These are phyloP conservation scores for Heliconius charithonia DNA, from an alignment of 2,888 invertebrate genomes.

Conservation along the genomic window DNA sequence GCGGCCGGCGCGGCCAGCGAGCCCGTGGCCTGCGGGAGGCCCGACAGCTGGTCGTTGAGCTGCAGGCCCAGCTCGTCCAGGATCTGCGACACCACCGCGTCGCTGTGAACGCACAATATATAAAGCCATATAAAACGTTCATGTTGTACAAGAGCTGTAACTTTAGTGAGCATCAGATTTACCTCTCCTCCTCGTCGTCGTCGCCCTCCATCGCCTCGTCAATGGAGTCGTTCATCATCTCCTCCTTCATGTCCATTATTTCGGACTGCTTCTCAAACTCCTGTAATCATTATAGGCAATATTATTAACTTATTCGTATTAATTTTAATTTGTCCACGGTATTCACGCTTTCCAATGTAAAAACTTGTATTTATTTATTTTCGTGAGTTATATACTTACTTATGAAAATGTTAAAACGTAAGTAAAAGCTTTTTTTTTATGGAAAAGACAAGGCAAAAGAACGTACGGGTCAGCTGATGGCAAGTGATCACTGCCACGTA, in stretches of 20 bases:
- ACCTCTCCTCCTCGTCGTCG: constrained; percentile 99
- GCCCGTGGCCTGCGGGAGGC: constrained; percentile 88
- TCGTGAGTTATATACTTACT: too few species aligned
- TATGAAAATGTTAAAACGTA: too few species aligned
- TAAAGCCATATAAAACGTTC: too few species aligned
- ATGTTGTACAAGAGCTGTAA: background rate
- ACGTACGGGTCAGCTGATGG: too few species aligned
- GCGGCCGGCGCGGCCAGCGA: constrained; percentile 75
- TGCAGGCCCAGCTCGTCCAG: constrained; percentile 98
- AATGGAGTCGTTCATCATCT: constrained; percentile 99
- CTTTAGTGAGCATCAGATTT: constrained; percentile 34
- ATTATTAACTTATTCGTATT: background rate
- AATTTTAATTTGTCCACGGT: background rate
- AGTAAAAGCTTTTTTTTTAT: too few species aligned
- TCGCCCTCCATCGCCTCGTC: constrained; percentile 99
- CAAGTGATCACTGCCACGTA: too few species aligned
- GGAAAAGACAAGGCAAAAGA: too few species aligned
- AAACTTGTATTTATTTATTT: too few species aligned
- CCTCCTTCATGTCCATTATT: constrained; percentile 99
- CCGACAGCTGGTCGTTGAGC: constrained; percentile 95
- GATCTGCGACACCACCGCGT: constrained; percentile 97
- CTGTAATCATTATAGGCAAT: constrained; percentile 68
- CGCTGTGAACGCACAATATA: constrained; percentile 81
- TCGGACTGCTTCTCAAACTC: constrained; percentile 99
- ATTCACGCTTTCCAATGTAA: background rate